Conservation (phyloP, 2,888 invertebrate species). For the Andricus curvator region DNA sequence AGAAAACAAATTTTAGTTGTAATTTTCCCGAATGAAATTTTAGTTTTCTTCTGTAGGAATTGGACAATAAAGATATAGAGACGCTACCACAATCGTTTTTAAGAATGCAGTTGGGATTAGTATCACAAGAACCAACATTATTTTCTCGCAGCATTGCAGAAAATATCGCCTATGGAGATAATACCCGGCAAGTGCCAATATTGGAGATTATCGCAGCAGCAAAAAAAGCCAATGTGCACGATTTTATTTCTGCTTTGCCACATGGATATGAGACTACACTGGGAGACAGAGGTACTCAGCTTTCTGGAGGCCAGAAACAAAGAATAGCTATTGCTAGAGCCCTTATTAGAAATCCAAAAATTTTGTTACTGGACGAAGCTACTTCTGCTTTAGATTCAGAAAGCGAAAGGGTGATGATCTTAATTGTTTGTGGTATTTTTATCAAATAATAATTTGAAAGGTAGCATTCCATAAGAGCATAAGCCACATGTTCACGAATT, state of each 20-base stretch:
- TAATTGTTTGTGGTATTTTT: too few relatives aligned
- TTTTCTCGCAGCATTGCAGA: conserved; percentile 81
- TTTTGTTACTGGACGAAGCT: conserved; percentile 90
- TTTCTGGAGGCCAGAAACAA: conserved; percentile 92
- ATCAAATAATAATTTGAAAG: too few relatives aligned
- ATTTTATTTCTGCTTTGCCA: conserved; percentile 79
- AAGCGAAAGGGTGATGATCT: conserved; percentile 85
- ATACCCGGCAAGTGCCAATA: conserved; percentile 77
- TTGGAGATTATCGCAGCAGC: conserved; percentile 79
- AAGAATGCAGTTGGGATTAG: conserved; percentile 80
- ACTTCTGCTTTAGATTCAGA: conserved; percentile 92
- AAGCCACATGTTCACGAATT: too few relatives aligned
- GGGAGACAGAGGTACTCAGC: conserved; percentile 88
- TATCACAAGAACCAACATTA: conserved; percentile 82
- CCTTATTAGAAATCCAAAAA: conserved; percentile 87
- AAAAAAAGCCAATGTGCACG: conserved; percentile 80
- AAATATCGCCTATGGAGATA: conserved; percentile 83
- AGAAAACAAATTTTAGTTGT: too few relatives aligned
- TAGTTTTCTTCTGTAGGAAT: not conserved
- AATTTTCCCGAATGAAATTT: too few relatives aligned
- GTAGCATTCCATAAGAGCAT: too few relatives aligned
- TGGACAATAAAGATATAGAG: conserved; percentile 72
- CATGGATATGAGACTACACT: conserved; percentile 88
- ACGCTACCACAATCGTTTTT: conserved; percentile 78
- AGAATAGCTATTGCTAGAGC: conserved; percentile 93